Conservation (phyloP, 1,140 invertebrate genomes). For the Sitodiplosis mosellana region DNA sequence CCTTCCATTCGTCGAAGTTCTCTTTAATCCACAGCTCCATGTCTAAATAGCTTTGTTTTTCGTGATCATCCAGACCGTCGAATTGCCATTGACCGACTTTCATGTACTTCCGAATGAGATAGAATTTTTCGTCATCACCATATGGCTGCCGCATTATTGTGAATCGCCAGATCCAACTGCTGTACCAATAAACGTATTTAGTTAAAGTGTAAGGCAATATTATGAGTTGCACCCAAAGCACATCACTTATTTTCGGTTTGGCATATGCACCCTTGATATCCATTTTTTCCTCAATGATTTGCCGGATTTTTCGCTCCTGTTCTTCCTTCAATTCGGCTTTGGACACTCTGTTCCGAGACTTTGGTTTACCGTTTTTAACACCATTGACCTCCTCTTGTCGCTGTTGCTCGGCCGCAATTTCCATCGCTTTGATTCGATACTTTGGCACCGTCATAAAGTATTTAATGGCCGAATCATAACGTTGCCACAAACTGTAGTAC, state of each 20-base stretch:
- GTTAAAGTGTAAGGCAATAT: constrained; percentile 53
- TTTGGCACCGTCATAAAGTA: constrained; percentile 76
- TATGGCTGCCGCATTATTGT: constrained; percentile 54
- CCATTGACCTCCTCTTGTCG: constrained; percentile 32
- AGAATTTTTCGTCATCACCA: constrained; percentile 62
- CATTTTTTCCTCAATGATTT: constrained; percentile 76
- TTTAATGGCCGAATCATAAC: constrained; percentile 66
- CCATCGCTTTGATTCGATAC: constrained; percentile 63
- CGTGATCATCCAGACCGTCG: constrained; percentile 49
- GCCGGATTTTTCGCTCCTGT: constrained; percentile 46
- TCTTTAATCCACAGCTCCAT: constrained; percentile 65
- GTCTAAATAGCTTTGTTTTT: constrained; percentile 52
- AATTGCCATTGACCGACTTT: constrained; percentile 49
- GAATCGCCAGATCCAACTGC: constrained; percentile 64
- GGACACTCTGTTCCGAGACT: constrained; percentile 24
- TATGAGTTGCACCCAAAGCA: constrained; percentile 66
- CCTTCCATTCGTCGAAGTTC: constrained; percentile 62
- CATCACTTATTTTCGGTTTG: constrained; percentile 53
- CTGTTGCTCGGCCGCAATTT: constrained; percentile 51
- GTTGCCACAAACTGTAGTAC: constrained; percentile 54
- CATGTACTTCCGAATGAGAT: constrained; percentile 63
- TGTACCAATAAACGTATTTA: constrained; percentile 52
- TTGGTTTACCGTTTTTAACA: constrained; percentile 23
- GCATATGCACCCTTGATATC: constrained; percentile 79
- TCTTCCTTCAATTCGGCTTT: constrained; percentile 65